Conservation (phyloP, 2,113 vertebrate species). For the Glareola pratincola region DNA sequence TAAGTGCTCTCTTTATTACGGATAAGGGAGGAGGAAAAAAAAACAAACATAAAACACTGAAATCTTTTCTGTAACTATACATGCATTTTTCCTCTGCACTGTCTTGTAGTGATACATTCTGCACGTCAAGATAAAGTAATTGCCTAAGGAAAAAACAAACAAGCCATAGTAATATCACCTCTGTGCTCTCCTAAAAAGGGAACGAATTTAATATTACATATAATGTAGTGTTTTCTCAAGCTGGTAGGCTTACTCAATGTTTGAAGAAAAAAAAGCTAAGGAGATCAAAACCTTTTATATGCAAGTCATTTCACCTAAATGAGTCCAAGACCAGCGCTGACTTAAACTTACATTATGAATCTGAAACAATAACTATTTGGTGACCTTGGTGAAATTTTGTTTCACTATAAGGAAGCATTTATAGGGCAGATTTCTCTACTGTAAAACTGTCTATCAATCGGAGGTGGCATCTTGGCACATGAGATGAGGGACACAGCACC, state of each 20-base stretch:
- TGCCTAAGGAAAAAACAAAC: background rate
- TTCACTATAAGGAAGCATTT: background rate
- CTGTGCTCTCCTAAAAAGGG: background rate
- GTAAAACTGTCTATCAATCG: background rate
- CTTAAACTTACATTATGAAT: background rate
- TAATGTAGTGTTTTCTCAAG: background rate
- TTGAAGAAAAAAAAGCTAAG: background rate
- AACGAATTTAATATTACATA: background rate
- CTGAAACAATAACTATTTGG: background rate
- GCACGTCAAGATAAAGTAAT: background rate
- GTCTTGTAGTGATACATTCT: background rate
- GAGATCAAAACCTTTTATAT: background rate
- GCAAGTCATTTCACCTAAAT: background rate
- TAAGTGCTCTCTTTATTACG: background rate
- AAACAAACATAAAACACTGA: background rate
- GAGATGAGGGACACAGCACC: too few relatives aligned
- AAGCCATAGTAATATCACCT: background rate
- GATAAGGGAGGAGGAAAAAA: background rate
- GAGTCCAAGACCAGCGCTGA: background rate
- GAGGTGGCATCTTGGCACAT: background rate
- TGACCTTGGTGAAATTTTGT: background rate
- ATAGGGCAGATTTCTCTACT: background rate
- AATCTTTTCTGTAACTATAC: background rate
- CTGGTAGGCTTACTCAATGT: background rate
- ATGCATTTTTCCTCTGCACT: background rate